Percentiles rank a stretch among this genome's conserved stretches.
phyloP scores from a whole-genome alignment of 2,797 vertebrate genomes.

The Mus spretus region DNA sequence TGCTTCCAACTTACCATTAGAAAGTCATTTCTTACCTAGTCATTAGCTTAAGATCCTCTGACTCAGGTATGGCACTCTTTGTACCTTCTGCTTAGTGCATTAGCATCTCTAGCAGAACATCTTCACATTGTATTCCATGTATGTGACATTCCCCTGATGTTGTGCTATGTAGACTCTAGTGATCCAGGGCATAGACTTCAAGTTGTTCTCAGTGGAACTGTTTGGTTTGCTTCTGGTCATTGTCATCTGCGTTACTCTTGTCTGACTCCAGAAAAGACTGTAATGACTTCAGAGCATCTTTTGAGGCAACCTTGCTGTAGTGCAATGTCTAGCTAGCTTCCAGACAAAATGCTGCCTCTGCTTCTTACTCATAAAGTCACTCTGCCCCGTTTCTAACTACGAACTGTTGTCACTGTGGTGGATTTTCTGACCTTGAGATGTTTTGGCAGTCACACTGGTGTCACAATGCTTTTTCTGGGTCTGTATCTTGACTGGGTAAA shows the following conservation, averaged over 20 bases:
- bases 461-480: slow-evolving; percentile 70
- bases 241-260: neutral
- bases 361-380: slow-evolving; percentile 46
- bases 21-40: neutral
- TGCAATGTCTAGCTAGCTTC: slow-evolving; percentile 24
- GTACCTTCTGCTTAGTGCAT: neutral
- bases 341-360: slow-evolving; percentile 52
- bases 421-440: slow-evolving; percentile 77
- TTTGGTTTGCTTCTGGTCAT: neutral
- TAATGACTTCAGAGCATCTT: slow-evolving; percentile 8
- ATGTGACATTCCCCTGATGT: neutral
- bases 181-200: neutral
- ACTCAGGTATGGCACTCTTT: neutral
- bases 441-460: slow-evolving; percentile 68
- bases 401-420: slow-evolving; percentile 68
- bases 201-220: neutral
- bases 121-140: neutral
- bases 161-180: neutral
- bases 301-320: neutral
- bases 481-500: slow-evolving; percentile 69
- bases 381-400: slow-evolving; percentile 41
- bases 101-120: neutral
- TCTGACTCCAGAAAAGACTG: neutral
- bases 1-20: neutral
- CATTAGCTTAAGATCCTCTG: neutral